Conservation (phyloP, 1,140 invertebrate genomes). For the Elysia chlorotica region DNA sequence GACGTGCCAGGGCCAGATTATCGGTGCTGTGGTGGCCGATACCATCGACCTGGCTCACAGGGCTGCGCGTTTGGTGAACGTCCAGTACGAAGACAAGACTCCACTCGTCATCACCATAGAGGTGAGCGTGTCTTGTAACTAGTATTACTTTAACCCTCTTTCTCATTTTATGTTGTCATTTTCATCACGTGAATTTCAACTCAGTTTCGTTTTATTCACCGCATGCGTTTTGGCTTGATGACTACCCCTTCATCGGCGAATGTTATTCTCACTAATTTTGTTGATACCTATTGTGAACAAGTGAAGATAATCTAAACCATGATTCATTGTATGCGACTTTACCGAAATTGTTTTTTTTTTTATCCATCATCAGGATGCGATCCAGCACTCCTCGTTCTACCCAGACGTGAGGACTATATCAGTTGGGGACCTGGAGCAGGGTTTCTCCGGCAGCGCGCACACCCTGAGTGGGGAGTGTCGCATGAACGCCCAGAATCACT, state of each 20-base stretch:
- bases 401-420: constrained; percentile 17
- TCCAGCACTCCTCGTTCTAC: constrained; percentile 31
- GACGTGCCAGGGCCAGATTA: constrained; percentile 58
- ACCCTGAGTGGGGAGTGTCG: constrained; percentile 69
- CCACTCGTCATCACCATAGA: constrained; percentile 87
- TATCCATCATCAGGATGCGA: constrained; percentile 30
- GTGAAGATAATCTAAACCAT: too few relatives aligned
- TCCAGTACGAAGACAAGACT: constrained; percentile 47
- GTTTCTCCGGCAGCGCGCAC: constrained; percentile 69
- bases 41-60: constrained; percentile 41
- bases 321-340: too few relatives aligned
- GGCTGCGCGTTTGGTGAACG: constrained; percentile 45
- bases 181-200: too few relatives aligned
- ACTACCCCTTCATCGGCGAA: too few relatives aligned
- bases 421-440: constrained; percentile 73
- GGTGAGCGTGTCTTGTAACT: too few relatives aligned
- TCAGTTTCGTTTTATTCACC: too few relatives aligned
- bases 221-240: too few relatives aligned
- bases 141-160: too few relatives aligned
- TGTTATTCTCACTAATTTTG: too few relatives aligned
- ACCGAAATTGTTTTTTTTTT: too few relatives aligned
- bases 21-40: constrained; percentile 53
- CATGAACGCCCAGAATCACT: constrained; percentile 94
- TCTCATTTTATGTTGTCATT: too few relatives aligned
- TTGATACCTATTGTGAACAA: too few relatives aligned